phyloP scores from a whole-genome alignment of 2,797 vertebrate species.

The Loriculus beryllinus region DNA sequence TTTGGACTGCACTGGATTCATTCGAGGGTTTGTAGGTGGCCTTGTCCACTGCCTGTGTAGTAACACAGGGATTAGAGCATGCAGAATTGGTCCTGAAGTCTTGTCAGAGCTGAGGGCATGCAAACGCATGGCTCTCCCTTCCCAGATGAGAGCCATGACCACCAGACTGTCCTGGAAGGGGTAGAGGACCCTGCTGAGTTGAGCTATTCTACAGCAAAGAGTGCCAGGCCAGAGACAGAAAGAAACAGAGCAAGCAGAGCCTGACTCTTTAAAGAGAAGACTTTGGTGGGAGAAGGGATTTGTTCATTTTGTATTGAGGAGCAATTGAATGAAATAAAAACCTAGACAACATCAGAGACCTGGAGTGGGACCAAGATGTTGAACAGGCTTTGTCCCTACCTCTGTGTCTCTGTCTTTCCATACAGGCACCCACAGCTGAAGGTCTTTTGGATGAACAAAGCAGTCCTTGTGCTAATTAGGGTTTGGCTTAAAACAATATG shows the following conservation, averaged over 20 bases:
- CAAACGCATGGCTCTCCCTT: background rate
- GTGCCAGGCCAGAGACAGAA: slow-evolving; percentile 13
- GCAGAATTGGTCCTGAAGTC: background rate
- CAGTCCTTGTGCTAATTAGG: slow-evolving; percentile 17
- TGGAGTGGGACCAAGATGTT: background rate
- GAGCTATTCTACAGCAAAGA: background rate
- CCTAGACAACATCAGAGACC: background rate
- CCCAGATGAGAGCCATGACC: background rate
- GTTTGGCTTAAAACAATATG: slow-evolving; percentile 33
- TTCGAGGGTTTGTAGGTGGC: background rate
- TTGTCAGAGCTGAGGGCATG: background rate
- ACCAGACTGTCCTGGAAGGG: slow-evolving; percentile 22
- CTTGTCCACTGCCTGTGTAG: background rate
- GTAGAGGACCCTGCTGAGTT: slow-evolving; percentile 31
- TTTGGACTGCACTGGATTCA: background rate
- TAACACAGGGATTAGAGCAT: background rate
- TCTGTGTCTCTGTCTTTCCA: background rate
- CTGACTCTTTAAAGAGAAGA: background rate
- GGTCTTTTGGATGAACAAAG: slow-evolving; percentile 21
- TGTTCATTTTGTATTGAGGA: background rate
- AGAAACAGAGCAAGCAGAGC: background rate
- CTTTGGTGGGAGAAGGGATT: background rate
- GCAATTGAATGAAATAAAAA: background rate
- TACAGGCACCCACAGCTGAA: slow-evolving; percentile 1
- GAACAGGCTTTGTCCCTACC: background rate